These are phyloP conservation scores for Fregata magnificens DNA, from an alignment of 2,113 vertebrate genomes.

Conservation along the genomic window DNA sequence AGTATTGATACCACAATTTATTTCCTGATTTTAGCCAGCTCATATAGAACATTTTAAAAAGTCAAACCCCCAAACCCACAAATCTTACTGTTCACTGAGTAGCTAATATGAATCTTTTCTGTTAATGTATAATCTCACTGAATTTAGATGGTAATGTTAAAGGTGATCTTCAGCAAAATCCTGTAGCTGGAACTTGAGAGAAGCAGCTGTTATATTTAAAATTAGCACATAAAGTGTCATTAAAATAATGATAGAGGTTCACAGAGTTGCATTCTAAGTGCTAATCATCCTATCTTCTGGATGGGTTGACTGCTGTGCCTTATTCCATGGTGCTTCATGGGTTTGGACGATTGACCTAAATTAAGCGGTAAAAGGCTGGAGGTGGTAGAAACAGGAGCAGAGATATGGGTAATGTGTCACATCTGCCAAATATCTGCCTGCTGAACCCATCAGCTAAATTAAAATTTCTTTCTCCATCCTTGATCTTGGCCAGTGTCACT, in stretches of 20 bases:
- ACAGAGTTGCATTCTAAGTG: not conserved
- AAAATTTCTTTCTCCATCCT: not conserved
- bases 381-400: not conserved
- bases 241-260: slow-evolving; percentile 26
- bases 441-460: slow-evolving; percentile 43
- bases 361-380: not conserved
- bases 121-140: not conserved
- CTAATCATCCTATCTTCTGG: not conserved
- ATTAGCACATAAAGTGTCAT: slow-evolving; percentile 15
- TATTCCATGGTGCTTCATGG: not conserved
- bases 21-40: not conserved
- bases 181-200: slow-evolving; percentile 8
- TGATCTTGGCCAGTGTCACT: not conserved
- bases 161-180: slow-evolving; percentile 45
- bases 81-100: not conserved
- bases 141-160: slow-evolving; percentile 43
- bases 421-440: slow-evolving; percentile 24
- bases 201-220: slow-evolving; percentile 45
- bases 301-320: slow-evolving; percentile 27
- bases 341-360: not conserved
- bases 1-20: not conserved
- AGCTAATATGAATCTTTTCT: not conserved
- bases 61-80: not conserved
- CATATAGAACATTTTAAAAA: not conserved
- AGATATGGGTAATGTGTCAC: not conserved